Evolutionary conservation across 1,140 invertebrate species (phyloP), one percentile per base, ranked within the genome.

Genomic region (Dreissena rostriformis): DNA sequence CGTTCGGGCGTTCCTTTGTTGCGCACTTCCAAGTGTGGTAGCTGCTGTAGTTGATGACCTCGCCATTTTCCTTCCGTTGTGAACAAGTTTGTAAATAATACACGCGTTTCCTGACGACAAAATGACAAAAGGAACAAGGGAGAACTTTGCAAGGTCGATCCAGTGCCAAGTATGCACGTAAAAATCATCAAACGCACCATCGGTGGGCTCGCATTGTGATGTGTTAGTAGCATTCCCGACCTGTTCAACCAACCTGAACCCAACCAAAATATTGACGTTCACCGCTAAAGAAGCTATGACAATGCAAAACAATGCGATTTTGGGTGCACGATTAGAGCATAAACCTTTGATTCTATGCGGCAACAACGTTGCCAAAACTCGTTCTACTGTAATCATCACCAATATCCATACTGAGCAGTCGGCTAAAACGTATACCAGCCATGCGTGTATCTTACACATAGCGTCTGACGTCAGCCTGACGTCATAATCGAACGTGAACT

Each of bases 391-490:
- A 66, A 90, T 84, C 5, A 75, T 49, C 19, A 88, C 87, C 17
- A 90, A 57, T 7, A 86, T 83, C 88, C 88, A 90, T 12, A 86
- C 55, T 12, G 88, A 88, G 22, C 53, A 67, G 51, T 87, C 65
- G n/a, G 73, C 15, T 0, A 72, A 19, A 19, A 82, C 55, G 68
- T 89, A 89, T 11, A 86, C 52, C 17, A 86, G 26, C 72, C 65
- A 89, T 0, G 51, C 57, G 17, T 86, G 86, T 0, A 85, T 19
- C 70, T 86, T 86, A 80, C 89, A 90, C 10, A 82, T n/a, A 6
- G 61, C 39, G 10, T 29, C 19, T 19, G 76, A 61, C 15, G 71
- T 24, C 10, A 74, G 8, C 19, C 88, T 71, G 7, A 90, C 26
- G 17, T 89, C 88, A 11, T 80, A 2, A 0, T 80, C 75, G 29